Evolutionary conservation across 2,888 invertebrate species (phyloP).

Genomic region (Pyrrhia umbra): DNA sequence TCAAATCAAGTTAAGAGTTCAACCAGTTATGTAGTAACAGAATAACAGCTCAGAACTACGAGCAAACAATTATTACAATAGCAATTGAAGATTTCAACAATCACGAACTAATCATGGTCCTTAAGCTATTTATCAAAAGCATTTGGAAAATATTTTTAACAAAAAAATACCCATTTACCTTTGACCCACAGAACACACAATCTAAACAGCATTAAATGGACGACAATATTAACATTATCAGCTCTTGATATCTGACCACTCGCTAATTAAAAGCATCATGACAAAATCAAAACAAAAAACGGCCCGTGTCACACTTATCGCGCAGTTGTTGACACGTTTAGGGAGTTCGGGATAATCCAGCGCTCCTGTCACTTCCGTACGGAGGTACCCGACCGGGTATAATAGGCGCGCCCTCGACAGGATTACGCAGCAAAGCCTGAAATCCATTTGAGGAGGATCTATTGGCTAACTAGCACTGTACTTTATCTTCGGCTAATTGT

Average conservation of each 20-base stretch:
- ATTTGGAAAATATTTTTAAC: too few species aligned
- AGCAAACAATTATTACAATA: too few species aligned
- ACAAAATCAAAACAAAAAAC: constrained; percentile 21
- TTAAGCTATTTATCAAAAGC: too few species aligned
- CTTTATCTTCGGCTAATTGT: constrained; percentile 45
- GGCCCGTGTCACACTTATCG: constrained; percentile 36
- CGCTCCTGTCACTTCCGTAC: constrained; percentile 18
- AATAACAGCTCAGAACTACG: too few species aligned
- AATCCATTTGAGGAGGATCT: constrained; percentile 51
- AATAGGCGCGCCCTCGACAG: constrained; percentile 24
- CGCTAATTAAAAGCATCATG: constrained; percentile 39
- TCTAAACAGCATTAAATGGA: background rate
- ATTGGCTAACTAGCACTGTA: constrained; percentile 40
- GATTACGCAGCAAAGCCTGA: constrained; percentile 51
- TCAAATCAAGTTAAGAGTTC: too few species aligned
- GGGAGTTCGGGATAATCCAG: constrained; percentile 28
- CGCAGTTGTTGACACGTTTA: constrained; percentile 31
- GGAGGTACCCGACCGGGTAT: constrained; percentile 3
- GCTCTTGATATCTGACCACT: constrained; percentile 21
- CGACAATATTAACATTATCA: background rate
- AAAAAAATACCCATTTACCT: background rate
- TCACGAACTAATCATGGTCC: too few species aligned
- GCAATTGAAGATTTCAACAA: too few species aligned
- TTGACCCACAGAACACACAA: background rate
- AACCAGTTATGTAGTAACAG: too few species aligned